A percentile compares a stretch with the other conserved stretches of the same genome.
Evolutionary conservation across 1,140 invertebrate genomes (phyloP).

Genomic region (Megathymus violae): DNA sequence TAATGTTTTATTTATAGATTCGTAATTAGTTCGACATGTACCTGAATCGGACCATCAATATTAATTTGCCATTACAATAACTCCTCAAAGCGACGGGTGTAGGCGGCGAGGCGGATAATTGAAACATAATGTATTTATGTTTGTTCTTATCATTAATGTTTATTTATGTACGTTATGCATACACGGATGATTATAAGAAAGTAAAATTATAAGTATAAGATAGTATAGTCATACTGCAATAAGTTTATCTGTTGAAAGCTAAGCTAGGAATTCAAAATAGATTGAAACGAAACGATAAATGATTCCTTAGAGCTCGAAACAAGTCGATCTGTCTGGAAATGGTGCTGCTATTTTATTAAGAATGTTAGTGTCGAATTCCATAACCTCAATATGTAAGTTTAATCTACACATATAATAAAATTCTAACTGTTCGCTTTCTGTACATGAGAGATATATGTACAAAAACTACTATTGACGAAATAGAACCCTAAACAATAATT

Average conservation of each 20-base stretch:
- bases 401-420: too few species aligned
- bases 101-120: conserved; percentile 51
- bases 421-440: too few species aligned
- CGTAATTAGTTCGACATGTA: conserved; percentile 48
- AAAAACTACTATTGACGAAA: too few species aligned
- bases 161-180: conserved; percentile 34
- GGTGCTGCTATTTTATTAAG: too few species aligned
- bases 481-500: too few species aligned
- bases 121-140: conserved; percentile 49
- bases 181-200: conserved; percentile 4
- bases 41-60: conserved; percentile 52
- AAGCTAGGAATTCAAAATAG: too few species aligned
- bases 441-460: too few species aligned
- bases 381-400: too few species aligned
- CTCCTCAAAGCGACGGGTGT: conserved; percentile 38
- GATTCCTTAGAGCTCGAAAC: too few species aligned
- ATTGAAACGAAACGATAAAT: too few species aligned
- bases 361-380: too few species aligned
- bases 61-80: conserved; percentile 56
- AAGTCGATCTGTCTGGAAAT: too few species aligned
- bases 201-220: conserved; percentile 4
- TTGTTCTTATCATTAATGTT: conserved; percentile 35
- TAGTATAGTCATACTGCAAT: not conserved
- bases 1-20: conserved; percentile 50
- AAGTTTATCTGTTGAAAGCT: not conserved